Evolutionary conservation across 2,797 vertebrate genomes (phyloP).

Genomic region (Phrynocephalus vlangalii): DNA sequence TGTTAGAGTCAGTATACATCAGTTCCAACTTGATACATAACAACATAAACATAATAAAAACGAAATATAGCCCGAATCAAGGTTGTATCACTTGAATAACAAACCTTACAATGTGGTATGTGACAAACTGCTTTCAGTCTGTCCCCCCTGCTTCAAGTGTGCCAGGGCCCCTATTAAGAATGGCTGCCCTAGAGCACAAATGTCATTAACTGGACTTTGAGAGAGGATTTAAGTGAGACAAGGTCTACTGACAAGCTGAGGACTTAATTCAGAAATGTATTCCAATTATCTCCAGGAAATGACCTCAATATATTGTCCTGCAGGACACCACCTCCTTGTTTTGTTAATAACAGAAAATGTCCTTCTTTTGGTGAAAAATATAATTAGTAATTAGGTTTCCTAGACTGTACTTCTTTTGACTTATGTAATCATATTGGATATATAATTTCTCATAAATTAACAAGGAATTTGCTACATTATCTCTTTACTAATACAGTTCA

Average conservation of each 20-base stretch:
- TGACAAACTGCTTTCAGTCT: too few relatives aligned
- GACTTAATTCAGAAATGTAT: conserved; percentile 20
- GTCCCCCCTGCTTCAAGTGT: too few relatives aligned
- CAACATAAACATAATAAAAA: too few relatives aligned
- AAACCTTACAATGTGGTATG: too few relatives aligned
- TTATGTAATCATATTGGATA: background rate
- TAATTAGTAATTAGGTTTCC: background rate
- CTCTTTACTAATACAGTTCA: background rate
- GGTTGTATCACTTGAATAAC: too few relatives aligned
- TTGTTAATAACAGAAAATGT: conserved; percentile 35
- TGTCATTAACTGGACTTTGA: background rate
- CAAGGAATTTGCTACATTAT: background rate
- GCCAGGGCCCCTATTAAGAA: too few relatives aligned
- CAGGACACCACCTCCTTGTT: background rate
- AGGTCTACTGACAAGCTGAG: background rate
- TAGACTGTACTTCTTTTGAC: background rate
- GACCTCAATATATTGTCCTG: conserved; percentile 9
- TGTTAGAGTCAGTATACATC: too few relatives aligned
- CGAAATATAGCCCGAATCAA: too few relatives aligned
- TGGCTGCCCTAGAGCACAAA: background rate
- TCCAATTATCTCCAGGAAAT: background rate
- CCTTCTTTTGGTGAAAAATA: conserved; percentile 18
- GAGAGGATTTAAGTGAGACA: fast-evolving
- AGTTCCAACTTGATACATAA: too few relatives aligned
- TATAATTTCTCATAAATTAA: background rate